Evolutionary conservation across 2,888 invertebrate species (phyloP).

Genomic region (Phragmatobia fuliginosa): DNA sequence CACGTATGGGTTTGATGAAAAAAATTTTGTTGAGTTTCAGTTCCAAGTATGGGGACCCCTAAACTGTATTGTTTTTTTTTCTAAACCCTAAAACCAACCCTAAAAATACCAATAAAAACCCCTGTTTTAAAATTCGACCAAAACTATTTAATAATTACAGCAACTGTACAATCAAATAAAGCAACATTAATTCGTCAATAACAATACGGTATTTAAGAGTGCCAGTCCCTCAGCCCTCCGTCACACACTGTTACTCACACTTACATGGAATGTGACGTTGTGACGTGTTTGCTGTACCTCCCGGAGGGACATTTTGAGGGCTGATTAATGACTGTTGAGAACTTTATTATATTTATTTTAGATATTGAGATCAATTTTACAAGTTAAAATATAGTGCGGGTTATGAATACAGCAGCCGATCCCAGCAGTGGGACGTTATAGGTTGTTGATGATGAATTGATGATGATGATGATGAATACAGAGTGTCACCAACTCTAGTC

Average conservation of each 20-base stretch:
- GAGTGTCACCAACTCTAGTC: too few relatives aligned
- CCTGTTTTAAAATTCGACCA: too few relatives aligned
- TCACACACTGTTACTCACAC: slow-evolving; percentile 61
- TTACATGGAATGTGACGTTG: slow-evolving; percentile 53
- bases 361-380: not conserved
- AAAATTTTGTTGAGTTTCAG: too few relatives aligned
- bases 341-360: slow-evolving; percentile 19
- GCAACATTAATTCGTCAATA: slow-evolving; percentile 16
- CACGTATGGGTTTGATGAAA: too few relatives aligned
- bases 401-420: too few relatives aligned
- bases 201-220: slow-evolving; percentile 48
- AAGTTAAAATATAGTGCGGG: not conserved
- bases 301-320: slow-evolving; percentile 45
- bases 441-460: too few relatives aligned
- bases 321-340: slow-evolving; percentile 22
- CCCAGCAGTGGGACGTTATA: too few relatives aligned
- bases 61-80: too few relatives aligned
- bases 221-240: slow-evolving; percentile 46
- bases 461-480: too few relatives aligned
- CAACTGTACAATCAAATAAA: not conserved
- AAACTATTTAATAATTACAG: not conserved
- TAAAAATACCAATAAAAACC: too few relatives aligned
- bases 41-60: too few relatives aligned
- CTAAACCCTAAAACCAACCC: too few relatives aligned
- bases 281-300: slow-evolving; percentile 50